Evolutionary conservation across 2,797 vertebrate species (phyloP).

Genomic region (Chaetodon trifasciatus): DNA sequence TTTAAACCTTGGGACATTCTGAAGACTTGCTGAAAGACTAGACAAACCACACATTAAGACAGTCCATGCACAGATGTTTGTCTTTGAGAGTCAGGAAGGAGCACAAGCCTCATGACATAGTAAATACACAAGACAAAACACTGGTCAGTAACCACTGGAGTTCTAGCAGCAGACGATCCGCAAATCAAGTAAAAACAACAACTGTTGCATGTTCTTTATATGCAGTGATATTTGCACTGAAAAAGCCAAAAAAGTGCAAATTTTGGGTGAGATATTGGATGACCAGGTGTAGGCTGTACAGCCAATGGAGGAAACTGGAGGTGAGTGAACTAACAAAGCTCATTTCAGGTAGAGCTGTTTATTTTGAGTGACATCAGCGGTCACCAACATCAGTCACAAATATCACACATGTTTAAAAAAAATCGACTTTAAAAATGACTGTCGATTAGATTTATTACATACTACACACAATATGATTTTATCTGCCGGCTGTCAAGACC

Average conservation of each 20-base stretch:
- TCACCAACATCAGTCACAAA: neutral
- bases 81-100: neutral
- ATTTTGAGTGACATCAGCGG: neutral
- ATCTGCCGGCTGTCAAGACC: neutral
- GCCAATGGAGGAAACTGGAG: too few relatives aligned
- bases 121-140: neutral
- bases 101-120: neutral
- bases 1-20: conserved; percentile 1
- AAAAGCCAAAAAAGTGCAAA: neutral
- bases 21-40: neutral
- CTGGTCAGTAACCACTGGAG: conserved; percentile 4
- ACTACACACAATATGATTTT: neutral
- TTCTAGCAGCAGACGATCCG: neutral
- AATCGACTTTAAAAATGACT: neutral
- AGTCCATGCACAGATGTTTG: neutral
- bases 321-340: neutral
- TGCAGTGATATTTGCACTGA: neutral
- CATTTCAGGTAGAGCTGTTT: neutral
- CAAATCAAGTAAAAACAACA: neutral
- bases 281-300: too few relatives aligned
- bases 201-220: neutral
- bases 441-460: neutral
- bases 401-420: neutral
- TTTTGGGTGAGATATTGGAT: neutral
- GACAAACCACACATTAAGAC: neutral